Base-by-base conservation (phyloP, 2,888 invertebrate genomes). In the Drosophila sordidula region DNA sequence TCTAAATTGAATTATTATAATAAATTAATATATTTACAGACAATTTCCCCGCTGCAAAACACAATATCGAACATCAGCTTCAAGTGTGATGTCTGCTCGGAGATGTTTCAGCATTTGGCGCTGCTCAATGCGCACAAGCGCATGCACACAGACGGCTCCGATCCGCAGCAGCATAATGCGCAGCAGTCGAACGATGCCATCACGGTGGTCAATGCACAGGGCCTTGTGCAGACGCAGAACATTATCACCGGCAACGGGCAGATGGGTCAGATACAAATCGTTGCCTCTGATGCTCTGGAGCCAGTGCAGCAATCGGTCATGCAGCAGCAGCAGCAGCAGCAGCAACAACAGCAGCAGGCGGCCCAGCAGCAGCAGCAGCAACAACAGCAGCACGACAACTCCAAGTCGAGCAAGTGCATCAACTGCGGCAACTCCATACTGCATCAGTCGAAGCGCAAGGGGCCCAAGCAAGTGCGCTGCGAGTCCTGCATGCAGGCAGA, bases 101-200 rank as follows among this genome's bases (percentile, higher is more conserved):
- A 97, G 68, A 96, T 96, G 94, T 97, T 97, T 91, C 96, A 96
- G 1, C 97, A 97, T 90, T 93, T 97, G 73, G 95, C 96, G 47
- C 92, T 97, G 63, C 93, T 97, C n/a, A 97, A 96, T 92, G 96
- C 97, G 88, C 97, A 97, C 92, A 97, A 97, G 93, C 94, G 96
- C 78, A 95, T 96, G 89, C 96, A 96, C 90, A 95, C 95, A 65
- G 92, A 92, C 12, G 94, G 94, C 77, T 92, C 93, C 83, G 93
- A 91, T 73, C 87, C 89, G 38, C 84, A 86, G 38, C 85, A 80
- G 41, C 90, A 89, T 29, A 79, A 70, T 12, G 34, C 80, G n/a
- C 89, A 89, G 55, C 77, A 90, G 45, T 67, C 70, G 4, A 46
- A 69, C 3, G 91, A 91, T 39, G 93, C 94, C 52, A 94, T 94